Evolutionary conservation across 2,888 invertebrate genomes (phyloP).

Genomic region (Tineola bisselliella): DNA sequence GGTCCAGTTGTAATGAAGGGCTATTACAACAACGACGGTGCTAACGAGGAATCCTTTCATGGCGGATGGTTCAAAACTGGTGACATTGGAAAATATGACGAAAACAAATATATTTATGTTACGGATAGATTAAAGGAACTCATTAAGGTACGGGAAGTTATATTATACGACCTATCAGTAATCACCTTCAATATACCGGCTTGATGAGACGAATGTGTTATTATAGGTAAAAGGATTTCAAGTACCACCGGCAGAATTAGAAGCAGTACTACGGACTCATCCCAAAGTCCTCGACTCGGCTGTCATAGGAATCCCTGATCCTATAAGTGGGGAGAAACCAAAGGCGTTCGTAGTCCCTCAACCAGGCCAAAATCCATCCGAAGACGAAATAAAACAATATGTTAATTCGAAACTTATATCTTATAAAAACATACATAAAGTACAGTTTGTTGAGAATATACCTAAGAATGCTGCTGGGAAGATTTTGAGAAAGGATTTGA

Average conservation of each 20-base stretch:
- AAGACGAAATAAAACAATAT: constrained; percentile 71
- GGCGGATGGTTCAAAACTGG: constrained; percentile 84
- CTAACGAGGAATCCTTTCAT: constrained; percentile 72
- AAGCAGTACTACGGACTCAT: constrained; percentile 76
- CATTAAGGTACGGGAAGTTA: constrained; percentile 68
- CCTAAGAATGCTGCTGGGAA: constrained; percentile 84
- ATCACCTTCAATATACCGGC: background rate
- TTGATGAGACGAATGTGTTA: no score
- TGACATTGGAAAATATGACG: constrained; percentile 76
- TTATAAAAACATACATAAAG: constrained; percentile 77
- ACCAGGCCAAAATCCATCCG: constrained; percentile 38
- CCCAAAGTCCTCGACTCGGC: constrained; percentile 83
- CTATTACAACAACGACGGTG: constrained; percentile 73
- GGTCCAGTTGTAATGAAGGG: constrained; percentile 78
- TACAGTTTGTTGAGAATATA: constrained; percentile 73
- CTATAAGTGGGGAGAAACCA: constrained; percentile 78
- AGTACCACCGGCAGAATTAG: constrained; percentile 91
- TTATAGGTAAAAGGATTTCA: constrained; percentile 73
- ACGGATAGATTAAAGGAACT: constrained; percentile 83
- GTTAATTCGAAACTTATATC: constrained; percentile 74
- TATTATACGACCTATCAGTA: no score
- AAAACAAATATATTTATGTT: constrained; percentile 72
- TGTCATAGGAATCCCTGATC: constrained; percentile 82
- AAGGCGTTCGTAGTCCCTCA: constrained; percentile 76
- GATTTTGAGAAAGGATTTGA: constrained; percentile 73